Evolutionary conservation across 2,888 invertebrate genomes (phyloP), one percentile per base, ranked within the genome.

Genomic region (Seira sanloemensis): DNA sequence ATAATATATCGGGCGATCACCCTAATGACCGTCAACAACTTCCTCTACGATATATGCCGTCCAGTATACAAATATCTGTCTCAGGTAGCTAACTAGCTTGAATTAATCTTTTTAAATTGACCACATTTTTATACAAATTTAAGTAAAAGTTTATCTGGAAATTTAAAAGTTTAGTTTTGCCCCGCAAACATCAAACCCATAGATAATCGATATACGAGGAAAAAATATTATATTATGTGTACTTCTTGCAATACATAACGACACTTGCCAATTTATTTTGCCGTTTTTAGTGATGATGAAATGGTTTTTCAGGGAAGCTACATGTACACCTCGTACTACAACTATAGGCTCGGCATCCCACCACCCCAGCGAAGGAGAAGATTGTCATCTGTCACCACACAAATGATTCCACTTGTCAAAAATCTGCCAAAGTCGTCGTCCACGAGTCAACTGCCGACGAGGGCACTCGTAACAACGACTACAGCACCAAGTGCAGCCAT

Each of bases 261-360:
- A n/a, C n/a, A n/a, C n/a, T n/a, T n/a, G n/a, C n/a, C n/a, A n/a
- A n/a, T n/a, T n/a, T n/a, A n/a, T n/a, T n/a, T n/a, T n/a, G n/a
- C n/a, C n/a, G n/a, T n/a, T n/a, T n/a, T n/a, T n/a, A n/a, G n/a
- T n/a, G n/a, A n/a, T n/a, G n/a, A n/a, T n/a, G n/a, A n/a, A n/a
- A n/a, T n/a, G n/a, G n/a, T n/a, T n/a, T n/a, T n/a, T n/a, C 85
- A 88, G 84, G 88, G 84, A 88, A 86, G 85, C 78, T 88, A 37
- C 73, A 81, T 85, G 78, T 86, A 86, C 79, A 83, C 82, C 26
- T 77, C 84, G 46, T 86, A 86, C 77, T 86, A 85, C 67, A 82
- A 85, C 68, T 84, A 74, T 19, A 81, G 78, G 69, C 82, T 84
- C 23, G 86, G 86, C 50, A 84, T 84, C 50, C 84, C 84, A 77